Conservation (phyloP, 2,113 vertebrate species). For the Casuarius casuarius region DNA sequence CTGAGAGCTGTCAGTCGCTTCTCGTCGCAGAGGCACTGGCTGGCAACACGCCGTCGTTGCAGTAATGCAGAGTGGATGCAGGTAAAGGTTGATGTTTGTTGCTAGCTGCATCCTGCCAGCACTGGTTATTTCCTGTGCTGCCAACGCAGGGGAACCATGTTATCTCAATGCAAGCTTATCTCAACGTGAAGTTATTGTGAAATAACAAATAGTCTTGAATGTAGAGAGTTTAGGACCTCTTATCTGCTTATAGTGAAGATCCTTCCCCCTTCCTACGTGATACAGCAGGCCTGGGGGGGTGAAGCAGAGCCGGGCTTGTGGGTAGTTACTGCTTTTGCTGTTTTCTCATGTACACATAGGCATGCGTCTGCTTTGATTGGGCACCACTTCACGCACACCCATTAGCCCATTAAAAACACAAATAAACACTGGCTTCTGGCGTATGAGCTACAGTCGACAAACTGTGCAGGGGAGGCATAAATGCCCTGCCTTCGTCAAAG, state of each 20-base stretch:
- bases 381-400: not conserved
- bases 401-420: not conserved
- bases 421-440: not conserved
- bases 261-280: rapidly evolving
- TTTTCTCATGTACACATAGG: rapidly evolving
- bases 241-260: not conserved
- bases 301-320: not conserved
- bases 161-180: rapidly evolving
- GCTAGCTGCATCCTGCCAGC: rapidly evolving
- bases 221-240: not conserved
- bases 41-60: not conserved
- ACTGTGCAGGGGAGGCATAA: not conserved
- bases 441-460: rapidly evolving
- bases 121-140: rapidly evolving
- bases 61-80: not conserved
- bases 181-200: not conserved
- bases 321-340: not conserved
- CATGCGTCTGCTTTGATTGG: rapidly evolving
- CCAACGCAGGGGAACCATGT: rapidly evolving
- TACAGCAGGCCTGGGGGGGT: not conserved
- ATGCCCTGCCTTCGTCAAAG: rapidly evolving
- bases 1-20: not conserved
- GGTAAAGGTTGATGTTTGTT: not conserved
- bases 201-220: not conserved
- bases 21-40: not conserved